Conservation (phyloP, 2,888 invertebrate species). For the Scrobipalpa costella region DNA sequence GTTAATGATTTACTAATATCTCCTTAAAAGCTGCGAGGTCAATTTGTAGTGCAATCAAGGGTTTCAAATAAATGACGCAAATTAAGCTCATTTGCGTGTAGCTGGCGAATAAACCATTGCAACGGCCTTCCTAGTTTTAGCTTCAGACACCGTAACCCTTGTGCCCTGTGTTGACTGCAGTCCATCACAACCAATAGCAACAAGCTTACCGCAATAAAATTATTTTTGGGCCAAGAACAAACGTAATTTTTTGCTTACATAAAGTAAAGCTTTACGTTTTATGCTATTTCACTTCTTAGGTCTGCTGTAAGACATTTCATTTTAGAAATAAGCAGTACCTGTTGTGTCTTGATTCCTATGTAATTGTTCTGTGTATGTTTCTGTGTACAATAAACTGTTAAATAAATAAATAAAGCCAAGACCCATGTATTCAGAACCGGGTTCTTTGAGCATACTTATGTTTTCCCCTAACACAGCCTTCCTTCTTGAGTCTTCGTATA, state of each 20-base stretch:
- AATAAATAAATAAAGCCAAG: too few species aligned
- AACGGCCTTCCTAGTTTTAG: too few species aligned
- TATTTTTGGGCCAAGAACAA: not conserved
- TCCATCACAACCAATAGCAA: conserved; percentile 31
- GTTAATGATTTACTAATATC: conserved; percentile 33
- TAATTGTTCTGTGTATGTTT: too few species aligned
- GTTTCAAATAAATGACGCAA: conserved; percentile 40
- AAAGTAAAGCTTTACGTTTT: too few species aligned
- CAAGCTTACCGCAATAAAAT: not conserved
- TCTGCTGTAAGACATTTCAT: too few species aligned
- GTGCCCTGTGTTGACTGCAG: conserved; percentile 34
- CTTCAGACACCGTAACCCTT: too few species aligned
- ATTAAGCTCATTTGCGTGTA: conserved; percentile 40
- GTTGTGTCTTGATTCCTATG: too few species aligned
- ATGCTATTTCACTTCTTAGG: too few species aligned
- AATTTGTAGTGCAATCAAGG: too few species aligned
- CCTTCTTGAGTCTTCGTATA: not conserved
- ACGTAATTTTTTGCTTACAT: not conserved
- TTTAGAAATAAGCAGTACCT: too few species aligned
- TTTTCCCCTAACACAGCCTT: not conserved
- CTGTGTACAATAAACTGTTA: too few species aligned
- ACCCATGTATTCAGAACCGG: conserved; percentile 1
- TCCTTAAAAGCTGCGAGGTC: conserved; percentile 38
- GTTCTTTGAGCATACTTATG: conserved; percentile 17
- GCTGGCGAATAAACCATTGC: too few species aligned